Evolutionary conservation across 2,113 vertebrate species (phyloP), one percentile per base, ranked within the genome.

Genomic region (Narcine bancroftii): DNA sequence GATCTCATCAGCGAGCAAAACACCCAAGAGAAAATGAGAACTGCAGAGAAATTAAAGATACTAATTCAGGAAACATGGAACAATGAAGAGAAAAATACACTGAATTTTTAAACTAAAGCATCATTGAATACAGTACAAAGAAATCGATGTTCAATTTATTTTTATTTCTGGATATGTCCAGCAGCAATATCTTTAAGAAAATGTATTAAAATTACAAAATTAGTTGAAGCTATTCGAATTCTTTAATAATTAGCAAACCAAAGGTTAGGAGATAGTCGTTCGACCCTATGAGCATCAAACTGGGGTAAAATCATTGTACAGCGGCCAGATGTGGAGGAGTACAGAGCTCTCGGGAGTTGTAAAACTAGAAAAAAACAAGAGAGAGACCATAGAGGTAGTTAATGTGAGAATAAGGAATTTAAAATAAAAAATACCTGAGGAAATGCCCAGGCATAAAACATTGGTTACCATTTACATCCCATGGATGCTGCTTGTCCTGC

Each of bases 171-270:
- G 29, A 77, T 77, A 42, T 39, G 9, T 63, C 83, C 63, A 1
- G 50, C 13, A 26, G 81, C 50, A 85, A 56, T 85, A 24, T 42
- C 36, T 45, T 91, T 33, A 91, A 10, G 21, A 91, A 69, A 91
- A 42, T 91, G 24, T 53, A 91, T 47, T 91, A 33, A 91, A 69
- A 71, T 91, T n/a, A 39, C 42, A 91, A 69, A 15, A 91, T 91
- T 15, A 36, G 33, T 21, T 50, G 6, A 89, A 56, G 56, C 1
- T 39, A 65, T 89, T 63, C 21, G 17, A 65, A 89, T 21, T 65
- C 17, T 39, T 42, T 39, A 89, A 65, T 89, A 65, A 63, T 89
- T 36, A 36, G 19, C 15, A 39, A 42, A 19, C 19, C 17, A 42
- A 19, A 4, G 63, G 2, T 65, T 65, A 65, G 63, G 63, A 19